phyloP scores from a whole-genome alignment of 2,797 vertebrate genomes.

The Sebastes umbrosus region DNA sequence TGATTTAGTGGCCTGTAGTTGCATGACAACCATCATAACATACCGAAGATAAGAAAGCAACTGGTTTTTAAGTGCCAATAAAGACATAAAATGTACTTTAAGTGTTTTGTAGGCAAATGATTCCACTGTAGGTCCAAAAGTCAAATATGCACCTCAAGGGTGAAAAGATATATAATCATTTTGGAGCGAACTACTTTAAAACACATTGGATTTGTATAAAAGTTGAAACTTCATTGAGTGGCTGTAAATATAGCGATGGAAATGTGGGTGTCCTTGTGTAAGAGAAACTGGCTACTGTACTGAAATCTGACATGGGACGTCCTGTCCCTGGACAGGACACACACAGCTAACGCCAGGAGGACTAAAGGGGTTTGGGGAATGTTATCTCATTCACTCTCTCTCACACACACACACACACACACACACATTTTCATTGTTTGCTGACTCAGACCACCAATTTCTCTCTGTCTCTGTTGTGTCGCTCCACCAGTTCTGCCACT shows the following conservation, averaged over 20 bases:
- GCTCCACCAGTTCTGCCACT: conserved; percentile 56
- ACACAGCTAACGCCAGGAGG: conserved; percentile 50
- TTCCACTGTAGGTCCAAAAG: background rate
- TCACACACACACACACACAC: background rate
- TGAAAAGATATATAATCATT: background rate
- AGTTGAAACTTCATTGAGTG: background rate
- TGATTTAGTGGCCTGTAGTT: background rate
- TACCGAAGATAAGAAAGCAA: background rate
- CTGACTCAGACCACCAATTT: conserved; percentile 46
- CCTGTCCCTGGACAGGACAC: conserved; percentile 60
- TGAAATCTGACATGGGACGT: conserved; percentile 66
- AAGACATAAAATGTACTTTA: background rate
- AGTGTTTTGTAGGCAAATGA: background rate
- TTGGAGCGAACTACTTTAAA: background rate
- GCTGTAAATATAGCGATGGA: conserved; percentile 19
- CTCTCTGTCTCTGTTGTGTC: conserved; percentile 12
- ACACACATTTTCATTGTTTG: conserved; percentile 23
- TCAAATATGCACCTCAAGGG: background rate
- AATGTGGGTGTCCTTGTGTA: conserved; percentile 35
- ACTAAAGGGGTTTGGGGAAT: conserved; percentile 53
- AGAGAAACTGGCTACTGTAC: conserved; percentile 44
- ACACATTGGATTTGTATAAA: background rate
- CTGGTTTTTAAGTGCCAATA: background rate
- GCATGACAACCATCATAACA: background rate
- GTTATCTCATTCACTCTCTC: conserved; percentile 33